phyloP scores from a whole-genome alignment of 2,797 vertebrate genomes.

The Rhincodon typus region DNA sequence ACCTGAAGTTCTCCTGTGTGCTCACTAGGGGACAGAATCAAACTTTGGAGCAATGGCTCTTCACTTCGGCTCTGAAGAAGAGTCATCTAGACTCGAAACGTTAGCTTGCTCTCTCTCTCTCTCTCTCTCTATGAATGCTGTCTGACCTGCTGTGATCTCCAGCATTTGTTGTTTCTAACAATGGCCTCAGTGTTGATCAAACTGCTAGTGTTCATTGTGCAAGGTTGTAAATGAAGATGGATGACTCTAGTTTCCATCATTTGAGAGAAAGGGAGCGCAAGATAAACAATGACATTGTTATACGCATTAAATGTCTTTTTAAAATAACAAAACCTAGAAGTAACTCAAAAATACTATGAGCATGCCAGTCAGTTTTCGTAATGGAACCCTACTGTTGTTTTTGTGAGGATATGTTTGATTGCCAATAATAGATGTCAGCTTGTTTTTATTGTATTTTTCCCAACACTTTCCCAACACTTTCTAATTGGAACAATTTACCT shows the following conservation, averaged over 20 bases:
- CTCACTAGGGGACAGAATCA: background rate
- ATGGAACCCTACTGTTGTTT: background rate
- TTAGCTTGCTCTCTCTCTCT: too few relatives aligned
- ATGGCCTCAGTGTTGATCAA: background rate
- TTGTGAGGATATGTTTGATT: background rate
- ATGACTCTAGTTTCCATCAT: background rate
- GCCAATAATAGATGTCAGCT: background rate
- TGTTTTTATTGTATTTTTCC: background rate
- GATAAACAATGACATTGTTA: background rate
- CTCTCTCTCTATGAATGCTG: too few relatives aligned
- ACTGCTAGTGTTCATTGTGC: background rate
- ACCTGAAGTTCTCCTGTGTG: background rate
- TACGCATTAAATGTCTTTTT: background rate
- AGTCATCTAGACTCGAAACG: too few relatives aligned
- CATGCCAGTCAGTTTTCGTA: background rate
- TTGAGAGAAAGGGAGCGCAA: background rate
- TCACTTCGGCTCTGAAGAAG: too few relatives aligned
- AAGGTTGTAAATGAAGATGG: background rate
- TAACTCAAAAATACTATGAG: background rate
- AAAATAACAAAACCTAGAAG: background rate
- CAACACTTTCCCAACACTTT: background rate
- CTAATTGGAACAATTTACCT: background rate
- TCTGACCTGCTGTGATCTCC: too few relatives aligned
- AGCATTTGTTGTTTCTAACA: too few relatives aligned
- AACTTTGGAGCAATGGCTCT: background rate